These are phyloP conservation scores for Papilio polyxenes DNA, from an alignment of 1,140 invertebrate genomes.

Conservation along the genomic window DNA sequence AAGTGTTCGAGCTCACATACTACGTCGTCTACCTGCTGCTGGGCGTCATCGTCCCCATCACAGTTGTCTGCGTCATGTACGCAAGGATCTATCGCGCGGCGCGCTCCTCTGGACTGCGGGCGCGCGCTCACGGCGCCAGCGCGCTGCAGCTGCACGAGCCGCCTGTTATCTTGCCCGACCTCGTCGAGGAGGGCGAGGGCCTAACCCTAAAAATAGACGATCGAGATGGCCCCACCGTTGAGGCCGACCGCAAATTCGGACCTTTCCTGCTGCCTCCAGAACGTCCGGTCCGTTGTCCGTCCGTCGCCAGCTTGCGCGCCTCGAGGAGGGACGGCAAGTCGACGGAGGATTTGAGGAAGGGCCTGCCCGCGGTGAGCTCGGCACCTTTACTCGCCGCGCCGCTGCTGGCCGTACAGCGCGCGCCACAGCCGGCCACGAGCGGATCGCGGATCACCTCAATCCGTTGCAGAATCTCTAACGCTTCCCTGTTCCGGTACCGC, in stretches of 20 bases:
- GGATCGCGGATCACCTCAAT: constrained; percentile 85
- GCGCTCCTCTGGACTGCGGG: constrained; percentile 68
- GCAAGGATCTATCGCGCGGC: constrained; percentile 76
- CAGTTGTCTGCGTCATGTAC: constrained; percentile 75
- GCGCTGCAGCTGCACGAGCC: constrained; percentile 72
- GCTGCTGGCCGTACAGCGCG: constrained; percentile 70
- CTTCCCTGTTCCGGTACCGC: constrained; percentile 89
- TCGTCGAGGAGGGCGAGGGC: constrained; percentile 72
- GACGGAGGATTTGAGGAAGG: constrained; percentile 66
- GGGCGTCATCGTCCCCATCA: constrained; percentile 64
- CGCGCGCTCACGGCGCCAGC: constrained; percentile 70
- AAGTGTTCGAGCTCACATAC: constrained; percentile 66
- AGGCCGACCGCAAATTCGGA: constrained; percentile 66
- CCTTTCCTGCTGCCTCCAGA: constrained; percentile 74
- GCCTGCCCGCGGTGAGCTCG: constrained; percentile 72
- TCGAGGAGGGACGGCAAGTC: constrained; percentile 68
- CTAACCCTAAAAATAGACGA: constrained; percentile 74
- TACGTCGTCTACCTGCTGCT: constrained; percentile 69
- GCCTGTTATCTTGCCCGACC: constrained; percentile 63
- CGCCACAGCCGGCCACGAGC: constrained; percentile 66
- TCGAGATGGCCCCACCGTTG: constrained; percentile 52
- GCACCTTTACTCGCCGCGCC: constrained; percentile 78
- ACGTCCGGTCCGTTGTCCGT: constrained; percentile 69
- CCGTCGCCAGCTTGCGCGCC: constrained; percentile 70
- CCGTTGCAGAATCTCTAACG: constrained; percentile 89